Evolutionary conservation across 2,797 vertebrate species (phyloP).

Genomic region (Coilia nasus): DNA sequence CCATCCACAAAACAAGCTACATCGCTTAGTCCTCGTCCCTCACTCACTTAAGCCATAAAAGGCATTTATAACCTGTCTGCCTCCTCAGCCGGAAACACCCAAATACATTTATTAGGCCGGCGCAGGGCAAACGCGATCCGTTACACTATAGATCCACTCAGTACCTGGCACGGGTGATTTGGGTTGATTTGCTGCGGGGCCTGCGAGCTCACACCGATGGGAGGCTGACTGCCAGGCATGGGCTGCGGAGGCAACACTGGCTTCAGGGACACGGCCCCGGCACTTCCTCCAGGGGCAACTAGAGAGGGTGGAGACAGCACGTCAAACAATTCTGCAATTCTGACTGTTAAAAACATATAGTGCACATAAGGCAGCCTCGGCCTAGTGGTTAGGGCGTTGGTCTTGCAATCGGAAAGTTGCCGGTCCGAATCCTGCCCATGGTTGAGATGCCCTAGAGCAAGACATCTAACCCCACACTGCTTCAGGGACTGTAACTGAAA

Average conservation of each 20-base stretch:
- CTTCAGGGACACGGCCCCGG: constrained; percentile 77
- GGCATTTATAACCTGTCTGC: neutral
- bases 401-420: too few species aligned
- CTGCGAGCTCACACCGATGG: constrained; percentile 64
- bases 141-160: neutral
- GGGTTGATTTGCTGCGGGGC: constrained; percentile 65
- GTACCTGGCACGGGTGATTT: constrained; percentile 69
- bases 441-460: too few species aligned
- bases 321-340: neutral
- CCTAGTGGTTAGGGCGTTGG: too few species aligned
- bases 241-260: constrained; percentile 78
- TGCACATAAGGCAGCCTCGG: too few species aligned
- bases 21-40: neutral
- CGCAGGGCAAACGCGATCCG: too few species aligned
- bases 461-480: too few species aligned
- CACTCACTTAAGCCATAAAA: neutral
- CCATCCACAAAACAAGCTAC: constrained; percentile 19
- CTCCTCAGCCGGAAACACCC: neutral
- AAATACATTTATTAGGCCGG: neutral
- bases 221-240: constrained; percentile 63
- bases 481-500: too few species aligned
- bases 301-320: constrained; percentile 28
- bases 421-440: too few species aligned
- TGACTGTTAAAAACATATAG: too few species aligned
- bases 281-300: constrained; percentile 74